phyloP scores from a whole-genome alignment of 2,888 invertebrate genomes.

The Xestobium rufovillosum region DNA sequence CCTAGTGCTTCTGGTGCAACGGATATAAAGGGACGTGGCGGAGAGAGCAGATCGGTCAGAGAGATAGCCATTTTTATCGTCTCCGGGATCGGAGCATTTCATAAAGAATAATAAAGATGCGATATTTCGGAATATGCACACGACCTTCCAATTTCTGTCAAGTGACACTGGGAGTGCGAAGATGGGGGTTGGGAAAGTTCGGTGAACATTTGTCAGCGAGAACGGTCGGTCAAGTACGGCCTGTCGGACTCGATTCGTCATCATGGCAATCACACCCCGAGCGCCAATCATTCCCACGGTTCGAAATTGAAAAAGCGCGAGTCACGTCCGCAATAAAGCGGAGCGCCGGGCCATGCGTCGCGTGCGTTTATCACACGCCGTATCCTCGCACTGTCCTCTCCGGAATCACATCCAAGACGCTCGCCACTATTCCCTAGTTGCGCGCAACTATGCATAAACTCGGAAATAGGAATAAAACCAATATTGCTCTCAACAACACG shows the following conservation, averaged over 20 bases:
- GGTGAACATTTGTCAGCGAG: constrained; percentile 27
- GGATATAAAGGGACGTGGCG: constrained; percentile 15
- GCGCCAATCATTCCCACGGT: constrained; percentile 44
- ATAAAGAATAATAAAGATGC: too few relatives aligned
- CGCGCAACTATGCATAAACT: constrained; percentile 40
- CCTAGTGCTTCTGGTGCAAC: constrained; percentile 21
- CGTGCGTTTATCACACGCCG: constrained; percentile 42
- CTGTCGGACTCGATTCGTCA: constrained; percentile 43
- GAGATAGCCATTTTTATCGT: constrained; percentile 18
- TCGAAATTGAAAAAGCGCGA: constrained; percentile 47
- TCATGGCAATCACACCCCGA: constrained; percentile 46
- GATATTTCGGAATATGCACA: background rate
- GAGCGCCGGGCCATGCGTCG: constrained; percentile 41
- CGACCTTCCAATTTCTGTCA: background rate
- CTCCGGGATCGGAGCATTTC: background rate
- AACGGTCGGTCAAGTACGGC: constrained; percentile 35
- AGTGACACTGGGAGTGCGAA: background rate
- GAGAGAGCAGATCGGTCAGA: constrained; percentile 17
- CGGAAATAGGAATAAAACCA: constrained; percentile 36
- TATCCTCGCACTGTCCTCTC: constrained; percentile 29
- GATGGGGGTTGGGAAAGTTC: constrained; percentile 1
- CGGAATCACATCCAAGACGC: constrained; percentile 32
- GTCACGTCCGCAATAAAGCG: constrained; percentile 46
- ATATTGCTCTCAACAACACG: constrained; percentile 41
- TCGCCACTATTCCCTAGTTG: constrained; percentile 27